Base-by-base conservation (phyloP, 2,113 vertebrate species). In the Dasyurus viverrinus region DNA sequence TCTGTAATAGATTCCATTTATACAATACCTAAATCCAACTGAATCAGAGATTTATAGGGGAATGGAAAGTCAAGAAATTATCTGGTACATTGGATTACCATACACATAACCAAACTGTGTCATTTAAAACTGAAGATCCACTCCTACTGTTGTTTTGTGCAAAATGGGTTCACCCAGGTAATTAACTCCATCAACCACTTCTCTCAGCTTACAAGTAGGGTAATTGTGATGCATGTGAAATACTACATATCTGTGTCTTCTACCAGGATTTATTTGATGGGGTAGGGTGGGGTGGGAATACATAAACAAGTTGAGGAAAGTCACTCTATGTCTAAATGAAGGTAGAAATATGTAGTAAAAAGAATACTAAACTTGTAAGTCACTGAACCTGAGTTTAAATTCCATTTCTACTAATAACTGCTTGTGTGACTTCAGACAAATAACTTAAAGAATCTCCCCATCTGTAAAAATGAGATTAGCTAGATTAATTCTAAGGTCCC, bases 1-100 rank as follows among this genome's bases (percentile, higher is more conserved):
- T 96, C 97, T 93, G 90, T 76, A 93, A 97, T 96, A 96, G n/a
- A 68, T 89, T 96, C 94, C 94, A 93, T 89, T 97, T 91, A 50
- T 94, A 92, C 24, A n/a, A 54, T 60, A 95, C 84, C 53, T 92
- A 92, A 94, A 90, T 25, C 24, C 89, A 84, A 19, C n/a, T 42
- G n/a, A n/a, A 84, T 42, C 36, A 84, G n/a, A 84, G n/a, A 6
- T 84, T 84, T 50, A 53, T 1, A 92, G 53, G 22, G 48, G 22
- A 93, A 89, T n/a, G 48, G 11, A 4, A 93, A 93, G 48, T 95
- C 91, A 91, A 94, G 10, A 27, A 90, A 76, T 76, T 25, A 92
- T 26, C 57, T 89, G 30, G 89, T 53, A 22, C 36, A 54, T 3
- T 26, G 53, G 48, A 93, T 95, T 84, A 84, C 89, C 30, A 48